Evolutionary conservation across 2,113 vertebrate genomes (phyloP), one percentile per base, ranked within the genome.

Genomic region (Nycticorax nycticorax): DNA sequence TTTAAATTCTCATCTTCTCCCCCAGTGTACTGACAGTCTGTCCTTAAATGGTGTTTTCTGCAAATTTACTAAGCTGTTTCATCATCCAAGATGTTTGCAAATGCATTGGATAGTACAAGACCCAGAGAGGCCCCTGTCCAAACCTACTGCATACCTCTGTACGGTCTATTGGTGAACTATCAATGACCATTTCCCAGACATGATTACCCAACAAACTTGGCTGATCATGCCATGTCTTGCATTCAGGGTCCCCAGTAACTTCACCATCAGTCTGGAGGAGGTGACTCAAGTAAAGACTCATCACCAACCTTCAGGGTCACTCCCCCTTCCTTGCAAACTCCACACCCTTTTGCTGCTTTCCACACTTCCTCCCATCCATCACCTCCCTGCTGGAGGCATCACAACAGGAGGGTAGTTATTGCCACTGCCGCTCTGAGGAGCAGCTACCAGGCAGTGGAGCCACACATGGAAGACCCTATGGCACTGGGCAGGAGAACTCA

Each of bases 401-500:
- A 67, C 28, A 74, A 6, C 2, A 47, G 28, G 13, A 74, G 27
- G 27, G 23, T 13, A n/a, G 55, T 53, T 77, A 37, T 8, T 53
- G 62, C 48, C 53, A n/a, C 14, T 33, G 57, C 21, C 6, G 1
- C 39, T 76, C 52, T 33, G 35, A 89, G 32, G 23, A 60, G 52
- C 48, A 72, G 60, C 22, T 72, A 17, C 37, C 12, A 67, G 56
- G 10, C 7, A 16, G 59, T 13, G 10, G 17, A 68, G 14, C 26
- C 56, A 78, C 72, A 68, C 22, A 24, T 3, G 55, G 43, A 77
- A 57, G 30, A 67, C 15, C 19, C 52, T 33, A 13, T 1, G 2
- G 32, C 26, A 55, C 30, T 1, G 1, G 10, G 8, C 7, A 2
- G 9, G 50, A 27, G 66, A 82, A 72, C 23, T 20, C 6, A 2